A percentile compares a stretch with the other conserved stretches of the same genome.
Evolutionary conservation across 2,113 vertebrate species (phyloP).

Genomic region (Glaucidium brasilianum): DNA sequence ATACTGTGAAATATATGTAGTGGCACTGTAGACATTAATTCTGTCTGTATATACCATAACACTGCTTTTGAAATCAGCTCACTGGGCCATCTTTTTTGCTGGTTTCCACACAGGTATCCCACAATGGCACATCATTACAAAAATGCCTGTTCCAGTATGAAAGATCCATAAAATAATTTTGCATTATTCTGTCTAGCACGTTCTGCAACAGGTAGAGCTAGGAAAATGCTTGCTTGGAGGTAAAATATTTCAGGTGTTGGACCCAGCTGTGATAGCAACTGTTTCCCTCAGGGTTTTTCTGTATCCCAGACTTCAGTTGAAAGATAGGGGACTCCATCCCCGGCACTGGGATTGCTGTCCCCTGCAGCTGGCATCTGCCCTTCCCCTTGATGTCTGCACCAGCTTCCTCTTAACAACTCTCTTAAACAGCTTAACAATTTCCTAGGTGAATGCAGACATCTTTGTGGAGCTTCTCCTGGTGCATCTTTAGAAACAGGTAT

Average conservation of each 20-base stretch:
- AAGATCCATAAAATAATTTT: neutral
- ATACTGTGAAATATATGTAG: neutral
- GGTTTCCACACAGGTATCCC: neutral
- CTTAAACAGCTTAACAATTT: neutral
- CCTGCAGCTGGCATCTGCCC: neutral
- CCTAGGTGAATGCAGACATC: neutral
- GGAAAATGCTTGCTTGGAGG: neutral
- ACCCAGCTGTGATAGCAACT: neutral
- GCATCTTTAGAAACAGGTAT: neutral
- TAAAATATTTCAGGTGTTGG: neutral
- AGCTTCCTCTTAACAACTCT: neutral
- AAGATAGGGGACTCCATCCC: neutral
- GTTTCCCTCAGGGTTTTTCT: neutral
- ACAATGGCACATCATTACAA: fast-evolving
- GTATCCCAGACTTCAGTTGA: neutral
- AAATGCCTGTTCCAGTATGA: neutral
- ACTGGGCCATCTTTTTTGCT: neutral
- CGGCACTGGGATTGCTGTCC: fast-evolving
- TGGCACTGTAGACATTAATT: neutral
- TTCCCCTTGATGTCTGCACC: neutral
- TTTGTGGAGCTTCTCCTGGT: neutral
- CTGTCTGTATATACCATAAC: neutral
- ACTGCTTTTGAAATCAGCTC: neutral
- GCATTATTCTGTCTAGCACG: neutral
- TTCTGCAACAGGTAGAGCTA: neutral